Evolutionary conservation across 2,113 vertebrate species (phyloP).

Genomic region (Chlamydotis undulata): DNA sequence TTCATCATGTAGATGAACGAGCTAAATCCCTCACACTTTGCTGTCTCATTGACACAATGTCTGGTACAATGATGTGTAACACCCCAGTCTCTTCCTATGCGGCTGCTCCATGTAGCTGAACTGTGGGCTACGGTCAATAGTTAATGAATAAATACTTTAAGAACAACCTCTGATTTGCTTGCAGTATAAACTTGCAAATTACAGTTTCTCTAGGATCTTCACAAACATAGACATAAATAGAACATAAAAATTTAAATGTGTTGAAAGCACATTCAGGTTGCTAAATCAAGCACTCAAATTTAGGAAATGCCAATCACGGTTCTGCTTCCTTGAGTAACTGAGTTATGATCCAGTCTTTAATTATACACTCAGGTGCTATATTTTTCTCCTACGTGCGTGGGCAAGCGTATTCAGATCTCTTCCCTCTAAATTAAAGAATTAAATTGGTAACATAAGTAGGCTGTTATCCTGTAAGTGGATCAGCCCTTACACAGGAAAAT

Average conservation of each 20-base stretch:
- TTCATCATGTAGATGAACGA: background rate
- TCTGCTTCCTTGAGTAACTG: constrained; percentile 59
- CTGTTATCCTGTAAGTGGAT: constrained; percentile 32
- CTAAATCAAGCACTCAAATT: constrained; percentile 51
- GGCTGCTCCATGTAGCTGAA: background rate
- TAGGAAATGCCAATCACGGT: constrained; percentile 63
- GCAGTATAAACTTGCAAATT: background rate
- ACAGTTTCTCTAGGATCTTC: background rate
- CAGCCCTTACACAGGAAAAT: background rate
- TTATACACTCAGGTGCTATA: constrained; percentile 57
- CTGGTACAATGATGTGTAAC: background rate
- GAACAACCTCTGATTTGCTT: background rate
- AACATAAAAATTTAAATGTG: background rate
- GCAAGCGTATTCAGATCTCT: constrained; percentile 44
- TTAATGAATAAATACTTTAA: background rate
- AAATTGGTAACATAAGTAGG: constrained; percentile 41
- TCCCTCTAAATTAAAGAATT: constrained; percentile 60
- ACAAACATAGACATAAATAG: constrained; percentile 20
- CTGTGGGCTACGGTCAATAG: background rate
- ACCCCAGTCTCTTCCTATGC: background rate
- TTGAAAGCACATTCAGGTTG: constrained; percentile 35
- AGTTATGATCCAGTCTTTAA: constrained; percentile 63
- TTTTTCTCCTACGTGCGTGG: constrained; percentile 25
- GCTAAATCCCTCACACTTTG: background rate
- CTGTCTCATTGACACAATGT: background rate